These are phyloP conservation scores for Turritopsis dohrnii DNA, from an alignment of 30 jellyfish, hydroid and myxozoan genomes.

Conservation along the genomic window DNA sequence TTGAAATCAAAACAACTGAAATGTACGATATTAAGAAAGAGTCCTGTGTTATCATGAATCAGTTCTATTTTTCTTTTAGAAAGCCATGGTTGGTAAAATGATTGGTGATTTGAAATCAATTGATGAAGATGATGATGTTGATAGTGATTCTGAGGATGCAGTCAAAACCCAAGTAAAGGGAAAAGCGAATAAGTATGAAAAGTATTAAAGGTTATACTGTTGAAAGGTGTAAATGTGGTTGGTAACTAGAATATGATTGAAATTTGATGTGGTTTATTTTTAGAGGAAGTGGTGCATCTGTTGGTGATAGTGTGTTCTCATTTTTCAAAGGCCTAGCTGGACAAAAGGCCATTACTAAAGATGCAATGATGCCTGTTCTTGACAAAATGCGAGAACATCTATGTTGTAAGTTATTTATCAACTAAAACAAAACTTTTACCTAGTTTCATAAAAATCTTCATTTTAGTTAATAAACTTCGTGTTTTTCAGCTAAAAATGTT, in stretches of 20 bases:
- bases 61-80: conserved; percentile 2
- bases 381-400: conserved; percentile 97
- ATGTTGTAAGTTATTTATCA: conserved; percentile 53
- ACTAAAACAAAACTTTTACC: neutral
- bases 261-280: neutral
- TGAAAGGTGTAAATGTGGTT: too few species aligned
- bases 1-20: too few species aligned
- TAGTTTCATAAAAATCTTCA: neutral
- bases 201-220: too few species aligned
- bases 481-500: conserved; percentile 83
- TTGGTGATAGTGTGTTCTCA: conserved; percentile 89
- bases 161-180: conserved; percentile 30
- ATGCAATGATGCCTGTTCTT: conserved; percentile 89
- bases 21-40: too few species aligned
- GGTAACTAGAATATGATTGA: too few species aligned
- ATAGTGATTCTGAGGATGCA: conserved; percentile 33
- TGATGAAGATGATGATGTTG: conserved; percentile 65
- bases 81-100: conserved; percentile 84
- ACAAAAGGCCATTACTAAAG: conserved; percentile 86
- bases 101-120: conserved; percentile 85
- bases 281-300: conserved; percentile 14
- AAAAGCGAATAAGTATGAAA: conserved; percentile 14
- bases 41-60: too few species aligned
- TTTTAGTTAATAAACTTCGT: neutral
- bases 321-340: conserved; percentile 98